Conservation (phyloP, 1,140 invertebrate species). For the Bombus difficillimus region DNA sequence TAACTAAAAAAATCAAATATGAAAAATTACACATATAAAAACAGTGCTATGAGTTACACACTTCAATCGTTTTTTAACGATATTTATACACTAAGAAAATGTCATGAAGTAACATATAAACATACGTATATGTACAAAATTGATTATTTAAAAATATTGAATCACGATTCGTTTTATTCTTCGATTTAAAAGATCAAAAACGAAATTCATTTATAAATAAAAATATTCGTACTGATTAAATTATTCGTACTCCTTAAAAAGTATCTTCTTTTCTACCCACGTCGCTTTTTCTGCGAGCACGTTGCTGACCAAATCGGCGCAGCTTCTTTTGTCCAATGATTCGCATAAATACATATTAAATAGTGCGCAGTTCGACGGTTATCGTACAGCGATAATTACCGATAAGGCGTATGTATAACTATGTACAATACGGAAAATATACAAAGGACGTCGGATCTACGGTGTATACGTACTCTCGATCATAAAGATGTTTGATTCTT, state of each 20-base stretch:
- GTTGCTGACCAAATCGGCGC: background rate
- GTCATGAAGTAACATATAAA: background rate
- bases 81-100: background rate
- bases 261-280: background rate
- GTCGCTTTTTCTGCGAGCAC: conserved; percentile 38
- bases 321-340: background rate
- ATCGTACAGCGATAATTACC: conserved; percentile 62
- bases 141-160: too few species aligned
- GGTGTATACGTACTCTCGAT: conserved; percentile 64
- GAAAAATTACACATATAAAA: conserved; percentile 17
- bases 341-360: conserved; percentile 62
- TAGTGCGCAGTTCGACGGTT: conserved; percentile 57
- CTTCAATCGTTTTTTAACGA: too few species aligned
- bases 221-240: background rate
- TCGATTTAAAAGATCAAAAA: too few species aligned
- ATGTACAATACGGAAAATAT: conserved; percentile 73
- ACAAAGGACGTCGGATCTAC: conserved; percentile 71
- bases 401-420: conserved; percentile 70
- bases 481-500: conserved; percentile 72
- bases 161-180: too few species aligned
- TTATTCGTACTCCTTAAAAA: background rate
- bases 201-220: too few species aligned
- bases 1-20: background rate
- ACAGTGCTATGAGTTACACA: background rate
- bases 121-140: too few species aligned